Base-by-base conservation (phyloP, 2,113 vertebrate species). In the Epinephelus lanceolatus region DNA sequence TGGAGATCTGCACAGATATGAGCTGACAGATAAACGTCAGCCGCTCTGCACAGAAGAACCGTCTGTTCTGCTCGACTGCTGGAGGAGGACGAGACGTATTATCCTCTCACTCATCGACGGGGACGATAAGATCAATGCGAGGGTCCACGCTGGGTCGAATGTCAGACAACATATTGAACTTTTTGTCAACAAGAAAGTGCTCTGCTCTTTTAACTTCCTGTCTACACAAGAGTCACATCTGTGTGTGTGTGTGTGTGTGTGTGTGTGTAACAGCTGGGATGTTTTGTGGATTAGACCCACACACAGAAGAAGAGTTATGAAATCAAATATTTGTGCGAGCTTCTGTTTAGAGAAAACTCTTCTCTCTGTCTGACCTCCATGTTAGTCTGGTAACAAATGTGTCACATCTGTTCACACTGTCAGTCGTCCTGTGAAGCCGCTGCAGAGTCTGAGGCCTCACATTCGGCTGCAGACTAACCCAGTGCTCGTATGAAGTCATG, bases 331-430 rank as follows among this genome's bases (percentile, higher is more conserved):
- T 62, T 79, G 61, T 56, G 2, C 0, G 33, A 78, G 23, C 47
- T 62, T 73, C 33, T 78, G 75, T 78, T 78, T 84, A 67, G 23
- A 78, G 53, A 6, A 33, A 42, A 23, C 40, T 23, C 17, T 6
- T 37, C 15, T 27, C 13, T 78, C 40, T 9, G 5, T 23, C 37
- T 62, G 71, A 53, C 51, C 71, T 72, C 17, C 5, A 37, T 78
- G 62, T 74, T 8, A 47, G 52, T 55, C 3, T 23, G 37, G 45
- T 14, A 21, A 6, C n/a, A 21, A 23, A n/a, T 21, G 25, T 68
- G 23, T 45, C 42, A 51, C 47, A 51, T 51, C 51, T 7, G 30
- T 21, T 52, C 49, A 15, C 40, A 25, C 40, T n/a, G 1, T n/a
- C 61, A 12, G 60, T 30, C 30, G 30, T 30, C 30, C 30, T 37